phyloP scores from a whole-genome alignment of 2,888 invertebrate genomes.

The Eugnorisma glareosa region DNA sequence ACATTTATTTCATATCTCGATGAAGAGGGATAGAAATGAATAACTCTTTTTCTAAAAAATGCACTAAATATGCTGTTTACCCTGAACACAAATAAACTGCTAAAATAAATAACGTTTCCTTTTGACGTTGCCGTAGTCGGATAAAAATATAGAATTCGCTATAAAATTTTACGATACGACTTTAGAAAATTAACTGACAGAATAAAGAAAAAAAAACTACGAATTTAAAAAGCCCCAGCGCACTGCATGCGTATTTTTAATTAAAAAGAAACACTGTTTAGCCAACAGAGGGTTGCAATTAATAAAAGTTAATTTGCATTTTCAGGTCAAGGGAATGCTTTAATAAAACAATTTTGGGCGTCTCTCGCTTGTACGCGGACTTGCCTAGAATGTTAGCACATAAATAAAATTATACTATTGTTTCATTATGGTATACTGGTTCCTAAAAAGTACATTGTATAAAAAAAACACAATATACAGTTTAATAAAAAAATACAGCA shows the following conservation, averaged over 20 bases:
- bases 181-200: conserved; percentile 8
- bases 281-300: conserved; percentile 65
- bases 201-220: conserved; percentile 15
- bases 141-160: background rate
- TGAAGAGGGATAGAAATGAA: no score
- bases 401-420: conserved; percentile 57
- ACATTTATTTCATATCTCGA: background rate
- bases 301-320: conserved; percentile 71
- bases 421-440: conserved; percentile 6
- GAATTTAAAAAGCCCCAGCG: conserved; percentile 33
- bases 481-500: no score
- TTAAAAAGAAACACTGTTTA: conserved; percentile 67
- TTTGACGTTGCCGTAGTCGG: background rate
- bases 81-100: background rate
- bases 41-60: no score
- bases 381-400: conserved; percentile 43
- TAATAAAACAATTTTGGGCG: conserved; percentile 66
- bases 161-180: conserved; percentile 4
- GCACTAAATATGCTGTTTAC: background rate
- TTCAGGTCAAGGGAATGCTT: conserved; percentile 68
- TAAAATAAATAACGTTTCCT: background rate
- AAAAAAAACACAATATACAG: no score
- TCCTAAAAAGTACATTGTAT: no score
- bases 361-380: conserved; percentile 44
- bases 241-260: conserved; percentile 59